Evolutionary conservation across 2,888 invertebrate species (phyloP).

Genomic region (Papilio protenor): DNA sequence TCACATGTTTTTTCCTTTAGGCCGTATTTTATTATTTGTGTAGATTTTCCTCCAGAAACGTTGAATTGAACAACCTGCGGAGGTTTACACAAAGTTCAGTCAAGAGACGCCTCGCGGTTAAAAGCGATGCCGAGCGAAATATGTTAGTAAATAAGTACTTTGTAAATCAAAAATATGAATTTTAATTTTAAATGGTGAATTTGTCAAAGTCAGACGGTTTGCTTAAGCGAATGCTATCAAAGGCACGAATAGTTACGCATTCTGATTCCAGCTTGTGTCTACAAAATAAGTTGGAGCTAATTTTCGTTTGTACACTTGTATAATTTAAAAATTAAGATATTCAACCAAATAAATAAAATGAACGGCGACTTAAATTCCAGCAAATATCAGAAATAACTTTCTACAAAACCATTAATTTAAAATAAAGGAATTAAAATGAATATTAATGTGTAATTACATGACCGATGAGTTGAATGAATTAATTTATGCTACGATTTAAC

Average conservation of each 20-base stretch:
- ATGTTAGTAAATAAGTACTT: constrained; percentile 45
- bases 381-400: background rate
- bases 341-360: background rate
- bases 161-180: constrained; percentile 44
- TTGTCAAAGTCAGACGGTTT: constrained; percentile 43
- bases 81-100: constrained; percentile 45
- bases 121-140: constrained; percentile 44
- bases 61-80: constrained; percentile 44
- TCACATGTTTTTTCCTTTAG: constrained; percentile 39
- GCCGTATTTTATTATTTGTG: constrained; percentile 42
- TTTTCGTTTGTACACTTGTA: background rate
- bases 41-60: constrained; percentile 40
- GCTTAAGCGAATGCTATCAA: constrained; percentile 38
- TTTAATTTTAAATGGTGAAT: constrained; percentile 43
- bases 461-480: background rate
- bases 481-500: constrained; percentile 10
- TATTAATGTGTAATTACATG: constrained; percentile 5
- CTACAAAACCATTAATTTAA: background rate
- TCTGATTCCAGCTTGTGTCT: constrained; percentile 18
- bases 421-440: background rate
- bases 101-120: constrained; percentile 42
- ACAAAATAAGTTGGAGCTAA: constrained; percentile 10
- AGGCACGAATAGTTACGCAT: constrained; percentile 37
- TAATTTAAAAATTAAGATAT: background rate
- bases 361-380: background rate